phyloP scores from a whole-genome alignment of 2,113 vertebrate genomes.

The Halichoeres trimaculatus region DNA sequence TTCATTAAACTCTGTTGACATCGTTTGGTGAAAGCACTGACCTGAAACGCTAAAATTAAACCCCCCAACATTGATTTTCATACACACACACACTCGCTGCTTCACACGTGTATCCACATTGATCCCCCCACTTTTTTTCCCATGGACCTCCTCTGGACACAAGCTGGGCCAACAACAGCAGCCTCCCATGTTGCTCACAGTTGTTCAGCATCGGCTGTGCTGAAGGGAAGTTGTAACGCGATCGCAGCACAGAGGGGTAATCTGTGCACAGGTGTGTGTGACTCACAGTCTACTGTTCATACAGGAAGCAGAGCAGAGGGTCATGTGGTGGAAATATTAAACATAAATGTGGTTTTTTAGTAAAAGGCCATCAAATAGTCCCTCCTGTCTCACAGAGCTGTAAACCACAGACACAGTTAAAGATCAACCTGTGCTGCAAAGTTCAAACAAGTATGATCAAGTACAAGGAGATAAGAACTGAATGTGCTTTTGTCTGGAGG shows the following conservation, averaged over 20 bases:
- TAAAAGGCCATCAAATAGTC: not conserved
- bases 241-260: conserved; percentile 26
- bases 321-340: too few relatives aligned
- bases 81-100: conserved; percentile 1
- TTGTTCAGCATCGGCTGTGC: conserved; percentile 20
- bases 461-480: conserved; percentile 46
- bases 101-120: conserved; percentile 25
- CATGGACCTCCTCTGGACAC: conserved; percentile 32
- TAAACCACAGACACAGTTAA: conserved; percentile 28
- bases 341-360: too few relatives aligned
- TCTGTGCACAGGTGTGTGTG: conserved; percentile 51
- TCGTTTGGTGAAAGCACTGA: not conserved
- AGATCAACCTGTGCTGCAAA: conserved; percentile 29
- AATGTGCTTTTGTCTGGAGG: conserved; percentile 31
- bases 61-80: not conserved
- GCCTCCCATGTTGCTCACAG: conserved; percentile 36
- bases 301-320: too few relatives aligned
- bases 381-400: not conserved
- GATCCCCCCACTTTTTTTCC: conserved; percentile 64
- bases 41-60: conserved; percentile 1
- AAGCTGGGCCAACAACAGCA: conserved; percentile 52
- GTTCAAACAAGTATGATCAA: conserved; percentile 34
- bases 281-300: too few relatives aligned
- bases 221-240: conserved; percentile 9
- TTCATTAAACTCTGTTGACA: not conserved